Base-by-base conservation (phyloP, 2,113 vertebrate genomes). In the Tragelaphus imberbis region DNA sequence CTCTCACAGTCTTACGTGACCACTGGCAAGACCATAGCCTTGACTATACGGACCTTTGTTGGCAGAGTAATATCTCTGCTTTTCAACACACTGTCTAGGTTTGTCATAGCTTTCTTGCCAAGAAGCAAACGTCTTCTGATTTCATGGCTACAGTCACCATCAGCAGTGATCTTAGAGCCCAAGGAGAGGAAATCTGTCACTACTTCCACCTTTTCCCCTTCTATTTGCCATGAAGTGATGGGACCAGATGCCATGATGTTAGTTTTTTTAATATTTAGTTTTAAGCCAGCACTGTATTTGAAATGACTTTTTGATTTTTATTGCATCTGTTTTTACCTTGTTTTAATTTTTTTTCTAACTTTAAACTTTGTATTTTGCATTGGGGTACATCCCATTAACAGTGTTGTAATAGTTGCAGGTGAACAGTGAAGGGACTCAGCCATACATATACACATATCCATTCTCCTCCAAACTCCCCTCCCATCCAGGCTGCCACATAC, bases 361-460 rank as follows among this genome's bases (percentile, higher is more conserved):
- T 77, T 77, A 77, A 14, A 40, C 71, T 77, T 77, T 44, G 44
- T 44, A 7, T 44, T 77, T 77, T 77, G n/a, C n/a, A 23, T 6
- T 10, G 3, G 40, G 71, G 40, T 44, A 7, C 71, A 77, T 40
- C 71, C 71, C 40, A 44, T 77, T 44, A 27, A 44, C 71, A 77
- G 7, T 0, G 23, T 4, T 40, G 36, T 27, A 25, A 77, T 2
- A 44, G 6, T 1, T 14, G 7, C 40, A 77, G 71, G 40, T 44
- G 40, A 25, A 77, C 12, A 77, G 71, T 44, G 36, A 27, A 27
- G 23, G 23, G 23, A 27, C 71, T 77, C 3, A 44, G 23, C 36
- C 36, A 2, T 7, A 4, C 36, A 27, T 4, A 75, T 1, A 27
- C 40, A 14, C 0, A 1, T 2, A 4, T 27, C 71, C 23, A 7